Evolutionary conservation across 2,113 vertebrate genomes (phyloP).

Genomic region (Leucopternis melanops): DNA sequence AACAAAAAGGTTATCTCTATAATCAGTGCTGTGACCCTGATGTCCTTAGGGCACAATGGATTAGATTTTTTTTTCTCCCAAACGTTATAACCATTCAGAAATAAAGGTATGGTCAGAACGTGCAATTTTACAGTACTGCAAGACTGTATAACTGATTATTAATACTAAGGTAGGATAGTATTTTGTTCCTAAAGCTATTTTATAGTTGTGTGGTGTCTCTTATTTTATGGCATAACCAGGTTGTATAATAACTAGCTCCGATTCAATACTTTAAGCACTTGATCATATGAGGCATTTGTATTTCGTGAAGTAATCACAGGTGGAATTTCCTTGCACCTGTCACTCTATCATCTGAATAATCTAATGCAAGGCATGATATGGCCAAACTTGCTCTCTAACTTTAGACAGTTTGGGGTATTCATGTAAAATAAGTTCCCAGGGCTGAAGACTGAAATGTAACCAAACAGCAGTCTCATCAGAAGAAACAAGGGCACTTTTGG

Average conservation of each 20-base stretch:
- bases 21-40: not conserved
- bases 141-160: not conserved
- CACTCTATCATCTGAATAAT: not conserved
- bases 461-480: not conserved
- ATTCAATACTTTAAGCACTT: not conserved
- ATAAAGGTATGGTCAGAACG: not conserved
- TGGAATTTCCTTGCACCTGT: not conserved
- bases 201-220: not conserved
- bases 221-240: not conserved
- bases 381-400: not conserved
- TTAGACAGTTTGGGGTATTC: not conserved
- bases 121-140: not conserved
- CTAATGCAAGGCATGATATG: not conserved
- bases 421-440: not conserved
- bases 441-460: not conserved
- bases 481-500: not conserved
- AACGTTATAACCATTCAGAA: not conserved
- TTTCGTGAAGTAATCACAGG: not conserved
- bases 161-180: not conserved
- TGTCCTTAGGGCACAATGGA: conserved; percentile 14
- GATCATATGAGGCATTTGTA: not conserved
- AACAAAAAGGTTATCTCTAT: conserved; percentile 27
- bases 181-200: not conserved
- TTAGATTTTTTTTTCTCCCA: not conserved
- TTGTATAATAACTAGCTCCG: not conserved